A percentile compares a stretch with the other conserved stretches of the same genome.
Evolutionary conservation across 1,140 invertebrate species (phyloP).

Genomic region (Nasonia longicornis): DNA sequence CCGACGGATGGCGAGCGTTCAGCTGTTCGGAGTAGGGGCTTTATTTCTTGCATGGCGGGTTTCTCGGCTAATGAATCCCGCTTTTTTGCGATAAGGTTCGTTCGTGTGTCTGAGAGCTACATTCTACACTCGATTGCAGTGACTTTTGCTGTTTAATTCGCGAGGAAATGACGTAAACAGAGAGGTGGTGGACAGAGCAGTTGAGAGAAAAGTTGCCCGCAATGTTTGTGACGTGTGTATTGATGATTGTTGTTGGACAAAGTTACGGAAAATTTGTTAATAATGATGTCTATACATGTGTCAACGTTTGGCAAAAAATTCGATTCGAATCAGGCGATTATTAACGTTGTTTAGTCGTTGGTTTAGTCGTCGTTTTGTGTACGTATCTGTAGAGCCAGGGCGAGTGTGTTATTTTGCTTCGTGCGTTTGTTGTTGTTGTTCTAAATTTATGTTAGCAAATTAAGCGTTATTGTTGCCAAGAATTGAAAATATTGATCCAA

Average conservation of each 20-base stretch:
- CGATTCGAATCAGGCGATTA: too few relatives aligned
- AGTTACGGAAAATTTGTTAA: not conserved
- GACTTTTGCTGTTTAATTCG: not conserved
- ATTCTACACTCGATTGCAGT: not conserved
- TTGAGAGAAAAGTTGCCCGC: not conserved
- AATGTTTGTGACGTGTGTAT: not conserved
- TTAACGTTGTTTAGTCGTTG: too few relatives aligned
- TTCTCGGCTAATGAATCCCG: not conserved
- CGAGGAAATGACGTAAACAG: not conserved
- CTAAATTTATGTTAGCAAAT: too few relatives aligned
- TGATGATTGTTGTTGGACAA: not conserved
- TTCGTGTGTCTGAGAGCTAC: not conserved
- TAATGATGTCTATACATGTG: too few relatives aligned
- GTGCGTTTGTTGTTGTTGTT: not conserved
- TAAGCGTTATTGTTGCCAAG: too few relatives aligned
- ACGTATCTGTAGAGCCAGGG: not conserved
- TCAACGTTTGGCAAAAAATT: too few relatives aligned
- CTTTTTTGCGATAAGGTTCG: not conserved
- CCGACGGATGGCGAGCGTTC: conserved; percentile 29
- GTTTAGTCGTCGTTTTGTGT: too few relatives aligned
- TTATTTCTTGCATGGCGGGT: not conserved
- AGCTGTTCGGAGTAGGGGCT: conserved; percentile 28
- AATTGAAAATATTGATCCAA: too few relatives aligned
- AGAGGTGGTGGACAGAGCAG: not conserved
- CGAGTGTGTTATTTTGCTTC: not conserved